phyloP scores from a whole-genome alignment of 2,888 invertebrate genomes.

The Nemotelus pantherinus region DNA sequence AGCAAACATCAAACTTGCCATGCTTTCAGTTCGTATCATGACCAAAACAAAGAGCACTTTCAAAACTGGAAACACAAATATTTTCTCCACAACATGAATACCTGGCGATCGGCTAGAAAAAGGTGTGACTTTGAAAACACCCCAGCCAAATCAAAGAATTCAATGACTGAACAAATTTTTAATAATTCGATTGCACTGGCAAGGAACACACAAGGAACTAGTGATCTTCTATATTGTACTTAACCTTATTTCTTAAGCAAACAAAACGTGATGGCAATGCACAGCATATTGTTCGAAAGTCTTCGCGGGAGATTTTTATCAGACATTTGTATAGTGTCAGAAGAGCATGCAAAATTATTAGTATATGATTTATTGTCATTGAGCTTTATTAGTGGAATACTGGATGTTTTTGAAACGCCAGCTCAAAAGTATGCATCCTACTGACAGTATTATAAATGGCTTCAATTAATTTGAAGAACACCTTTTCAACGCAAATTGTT shows the following conservation, averaged over 20 bases:
- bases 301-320: background rate
- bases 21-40: background rate
- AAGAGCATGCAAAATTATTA: conserved; percentile 35
- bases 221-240: background rate
- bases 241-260: conserved; percentile 37
- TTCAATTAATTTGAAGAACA: conserved; percentile 41
- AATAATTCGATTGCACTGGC: background rate
- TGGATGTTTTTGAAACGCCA: conserved; percentile 26
- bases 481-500: conserved; percentile 25
- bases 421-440: conserved; percentile 23
- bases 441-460: conserved; percentile 42
- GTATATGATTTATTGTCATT: conserved; percentile 24
- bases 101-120: background rate
- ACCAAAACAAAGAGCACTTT: background rate
- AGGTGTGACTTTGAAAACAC: conserved; percentile 23
- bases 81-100: background rate
- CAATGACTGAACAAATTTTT: conserved; percentile 11
- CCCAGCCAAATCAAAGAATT: background rate
- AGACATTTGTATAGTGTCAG: conserved; percentile 24
- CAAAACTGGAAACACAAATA: background rate
- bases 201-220: background rate
- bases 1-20: conserved; percentile 18
- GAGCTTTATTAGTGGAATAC: conserved; percentile 23
- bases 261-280: conserved; percentile 10
- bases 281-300: background rate